These are phyloP conservation scores for Tigriopus californicus DNA, from an alignment of 2,888 invertebrate genomes.

Conservation along the genomic window DNA sequence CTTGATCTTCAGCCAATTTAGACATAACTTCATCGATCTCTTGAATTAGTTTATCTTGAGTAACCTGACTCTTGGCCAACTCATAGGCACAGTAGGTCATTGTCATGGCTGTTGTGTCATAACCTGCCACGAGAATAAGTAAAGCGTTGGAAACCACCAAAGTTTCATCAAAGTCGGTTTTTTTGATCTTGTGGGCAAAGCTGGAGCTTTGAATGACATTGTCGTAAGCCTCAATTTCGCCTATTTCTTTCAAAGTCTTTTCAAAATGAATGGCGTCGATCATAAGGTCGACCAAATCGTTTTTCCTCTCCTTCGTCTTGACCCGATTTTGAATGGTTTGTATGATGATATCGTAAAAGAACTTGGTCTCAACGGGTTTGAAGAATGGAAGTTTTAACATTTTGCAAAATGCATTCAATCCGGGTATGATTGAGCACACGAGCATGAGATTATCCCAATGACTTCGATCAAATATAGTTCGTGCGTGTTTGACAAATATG, in stretches of 20 bases:
- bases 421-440: background rate
- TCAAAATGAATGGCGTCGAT: background rate
- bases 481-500: slow-evolving; percentile 1
- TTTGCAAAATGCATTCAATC: background rate
- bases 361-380: background rate
- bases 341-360: background rate
- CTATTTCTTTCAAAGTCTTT: background rate
- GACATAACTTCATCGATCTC: background rate
- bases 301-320: background rate
- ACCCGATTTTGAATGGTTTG: background rate
- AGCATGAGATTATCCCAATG: background rate
- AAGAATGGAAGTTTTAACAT: background rate
- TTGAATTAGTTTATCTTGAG: background rate
- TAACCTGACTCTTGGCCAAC: slow-evolving; percentile 1
- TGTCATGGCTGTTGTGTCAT: slow-evolving; percentile 11
- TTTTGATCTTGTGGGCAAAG: background rate
- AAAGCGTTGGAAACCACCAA: slow-evolving; percentile 4
- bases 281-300: slow-evolving; percentile 10
- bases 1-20: background rate
- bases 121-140: slow-evolving; percentile 1
- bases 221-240: background rate
- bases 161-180: background rate
- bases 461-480: background rate
- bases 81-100: background rate
- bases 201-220: background rate